Evolutionary conservation across 1,140 invertebrate species (phyloP).

Genomic region (Megalonaias nervosa): DNA sequence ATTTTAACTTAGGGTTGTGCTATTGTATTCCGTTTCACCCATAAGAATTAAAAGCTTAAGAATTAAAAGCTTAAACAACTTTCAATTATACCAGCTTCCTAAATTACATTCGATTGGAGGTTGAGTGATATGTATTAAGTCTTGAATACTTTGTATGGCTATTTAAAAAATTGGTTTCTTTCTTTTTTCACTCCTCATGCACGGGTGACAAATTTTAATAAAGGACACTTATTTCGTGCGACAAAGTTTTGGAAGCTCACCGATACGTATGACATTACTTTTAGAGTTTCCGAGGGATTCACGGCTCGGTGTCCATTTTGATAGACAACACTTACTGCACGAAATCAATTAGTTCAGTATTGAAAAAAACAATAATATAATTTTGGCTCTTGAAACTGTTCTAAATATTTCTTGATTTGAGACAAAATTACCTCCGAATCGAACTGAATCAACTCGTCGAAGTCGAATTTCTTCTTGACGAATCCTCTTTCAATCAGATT

Average conservation of each 20-base stretch:
- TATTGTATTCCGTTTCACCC: too few relatives aligned
- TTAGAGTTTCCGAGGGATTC: background rate
- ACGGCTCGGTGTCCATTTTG: background rate
- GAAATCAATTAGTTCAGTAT: background rate
- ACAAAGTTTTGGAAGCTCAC: background rate
- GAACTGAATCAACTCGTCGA: conserved; percentile 39
- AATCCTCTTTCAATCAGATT: conserved; percentile 49
- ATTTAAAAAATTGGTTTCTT: too few relatives aligned
- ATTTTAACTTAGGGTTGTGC: too few relatives aligned
- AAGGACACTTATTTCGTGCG: too few relatives aligned
- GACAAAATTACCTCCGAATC: conserved; percentile 47
- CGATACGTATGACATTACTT: background rate
- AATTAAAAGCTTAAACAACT: too few relatives aligned
- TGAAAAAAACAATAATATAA: background rate
- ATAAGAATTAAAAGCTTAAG: too few relatives aligned
- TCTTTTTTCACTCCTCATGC: too few relatives aligned
- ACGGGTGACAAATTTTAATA: too few relatives aligned
- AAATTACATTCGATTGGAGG: too few relatives aligned
- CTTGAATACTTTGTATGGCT: too few relatives aligned
- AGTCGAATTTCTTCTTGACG: conserved; percentile 42
- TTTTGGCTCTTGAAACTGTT: background rate
- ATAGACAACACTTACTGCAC: background rate
- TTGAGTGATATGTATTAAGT: too few relatives aligned
- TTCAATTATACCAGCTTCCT: too few relatives aligned
- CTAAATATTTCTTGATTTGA: background rate